Conservation (phyloP, 2,888 invertebrate genomes). For the Helicoverpa assulta region DNA sequence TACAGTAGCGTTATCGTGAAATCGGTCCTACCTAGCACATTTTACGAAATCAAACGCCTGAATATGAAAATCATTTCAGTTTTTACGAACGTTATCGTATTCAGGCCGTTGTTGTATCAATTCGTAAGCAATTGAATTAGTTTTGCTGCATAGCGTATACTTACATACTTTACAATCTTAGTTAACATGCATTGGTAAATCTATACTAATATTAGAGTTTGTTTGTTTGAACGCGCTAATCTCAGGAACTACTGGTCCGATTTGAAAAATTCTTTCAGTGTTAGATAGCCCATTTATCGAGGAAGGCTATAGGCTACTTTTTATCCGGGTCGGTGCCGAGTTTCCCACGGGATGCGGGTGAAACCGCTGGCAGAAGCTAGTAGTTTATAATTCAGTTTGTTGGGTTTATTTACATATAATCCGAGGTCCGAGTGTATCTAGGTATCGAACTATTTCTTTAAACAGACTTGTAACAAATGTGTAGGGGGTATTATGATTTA, state of each 20-base stretch:
- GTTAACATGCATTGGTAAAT: conserved; percentile 23
- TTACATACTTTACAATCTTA: conserved; percentile 25
- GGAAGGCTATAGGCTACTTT: too few relatives aligned
- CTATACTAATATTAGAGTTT: too few relatives aligned
- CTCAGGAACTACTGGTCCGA: too few relatives aligned
- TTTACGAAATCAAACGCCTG: conserved; percentile 18
- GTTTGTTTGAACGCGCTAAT: too few relatives aligned
- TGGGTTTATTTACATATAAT: conserved; percentile 25
- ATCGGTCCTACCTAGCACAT: conserved; percentile 13
- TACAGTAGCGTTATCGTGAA: conserved; percentile 32
- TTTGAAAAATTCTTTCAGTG: too few relatives aligned
- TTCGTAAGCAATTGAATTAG: conserved; percentile 45
- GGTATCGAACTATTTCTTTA: conserved; percentile 15
- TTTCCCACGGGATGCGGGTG: too few relatives aligned
- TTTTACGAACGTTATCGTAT: conserved; percentile 32
- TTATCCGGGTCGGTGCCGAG: too few relatives aligned
- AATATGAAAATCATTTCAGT: conserved; percentile 12
- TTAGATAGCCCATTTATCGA: too few relatives aligned
- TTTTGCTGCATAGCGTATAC: conserved; percentile 43
- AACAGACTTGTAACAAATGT: conserved; percentile 13
- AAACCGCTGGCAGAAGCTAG: too few relatives aligned
- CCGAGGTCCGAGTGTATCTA: conserved; percentile 10
- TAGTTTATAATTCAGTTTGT: conserved; percentile 17
- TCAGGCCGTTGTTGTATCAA: conserved; percentile 30
- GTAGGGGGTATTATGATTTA: conserved; percentile 15